These are phyloP conservation scores for Brachirus orientalis DNA, from an alignment of 2,113 vertebrate genomes.

Conservation along the genomic window DNA sequence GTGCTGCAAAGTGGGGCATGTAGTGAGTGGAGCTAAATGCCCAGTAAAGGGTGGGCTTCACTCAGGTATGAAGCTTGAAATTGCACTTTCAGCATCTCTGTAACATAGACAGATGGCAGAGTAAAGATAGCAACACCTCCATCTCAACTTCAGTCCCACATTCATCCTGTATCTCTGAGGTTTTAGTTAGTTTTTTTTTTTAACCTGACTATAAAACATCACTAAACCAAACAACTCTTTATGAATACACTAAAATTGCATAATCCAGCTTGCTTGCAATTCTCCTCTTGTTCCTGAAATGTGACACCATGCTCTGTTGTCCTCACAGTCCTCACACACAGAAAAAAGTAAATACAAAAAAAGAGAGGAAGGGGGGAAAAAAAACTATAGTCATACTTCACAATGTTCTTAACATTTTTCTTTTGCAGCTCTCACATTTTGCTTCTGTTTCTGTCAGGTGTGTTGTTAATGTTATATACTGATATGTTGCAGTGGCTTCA, in stretches of 20 bases:
- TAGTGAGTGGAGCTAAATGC: slow-evolving; percentile 23
- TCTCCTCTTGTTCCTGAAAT: slow-evolving; percentile 46
- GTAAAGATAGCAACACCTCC: slow-evolving; percentile 38
- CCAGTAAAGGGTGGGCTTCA: slow-evolving; percentile 28
- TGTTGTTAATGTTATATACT: slow-evolving; percentile 50
- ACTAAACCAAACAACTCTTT: background rate
- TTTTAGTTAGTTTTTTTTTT: background rate
- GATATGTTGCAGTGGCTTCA: slow-evolving; percentile 56
- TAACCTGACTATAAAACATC: slow-evolving; percentile 14
- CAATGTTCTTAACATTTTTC: slow-evolving; percentile 6
- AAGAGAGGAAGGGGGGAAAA: slow-evolving; percentile 33
- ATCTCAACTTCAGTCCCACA: slow-evolving; percentile 3
- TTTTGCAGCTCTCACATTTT: slow-evolving; percentile 64
- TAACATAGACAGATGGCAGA: slow-evolving; percentile 44
- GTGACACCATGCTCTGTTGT: slow-evolving; percentile 53
- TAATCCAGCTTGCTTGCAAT: slow-evolving; percentile 15
- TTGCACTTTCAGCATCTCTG: slow-evolving; percentile 46
- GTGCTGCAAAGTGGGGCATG: slow-evolving; percentile 37
- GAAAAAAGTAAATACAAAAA: no score
- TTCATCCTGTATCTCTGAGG: background rate
- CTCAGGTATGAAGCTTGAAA: slow-evolving; percentile 45
- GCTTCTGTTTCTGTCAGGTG: slow-evolving; percentile 54
- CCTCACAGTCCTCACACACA: slow-evolving; percentile 60
- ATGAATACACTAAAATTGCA: slow-evolving; percentile 3
- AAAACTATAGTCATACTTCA: slow-evolving; percentile 30